Evolutionary conservation across 2,113 vertebrate species (phyloP).

Genomic region (Myotis brandtii): DNA sequence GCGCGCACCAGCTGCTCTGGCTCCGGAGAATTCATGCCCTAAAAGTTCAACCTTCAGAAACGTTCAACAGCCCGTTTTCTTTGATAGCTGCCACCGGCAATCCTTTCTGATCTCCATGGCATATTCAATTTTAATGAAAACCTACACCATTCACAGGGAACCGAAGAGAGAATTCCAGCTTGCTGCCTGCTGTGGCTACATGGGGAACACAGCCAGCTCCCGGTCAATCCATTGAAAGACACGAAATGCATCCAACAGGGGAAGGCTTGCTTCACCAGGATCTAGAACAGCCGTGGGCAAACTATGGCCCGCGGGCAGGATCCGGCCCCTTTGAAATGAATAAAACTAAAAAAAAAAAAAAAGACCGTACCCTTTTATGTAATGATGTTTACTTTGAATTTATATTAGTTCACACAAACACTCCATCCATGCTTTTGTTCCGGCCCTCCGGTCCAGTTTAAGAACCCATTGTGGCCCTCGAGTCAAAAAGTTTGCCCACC

Average conservation of each 20-base stretch:
- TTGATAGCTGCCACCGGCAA: background rate
- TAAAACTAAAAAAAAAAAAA: too few species aligned
- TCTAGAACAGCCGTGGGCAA: too few species aligned
- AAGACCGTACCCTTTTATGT: too few species aligned
- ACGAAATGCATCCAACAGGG: background rate
- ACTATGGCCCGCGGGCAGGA: too few species aligned
- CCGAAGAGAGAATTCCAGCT: background rate
- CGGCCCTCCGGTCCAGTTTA: too few species aligned
- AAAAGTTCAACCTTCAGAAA: conserved; percentile 5
- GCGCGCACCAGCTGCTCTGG: background rate
- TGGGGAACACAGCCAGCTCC: background rate
- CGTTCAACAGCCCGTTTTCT: background rate
- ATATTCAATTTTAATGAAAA: conserved; percentile 54
- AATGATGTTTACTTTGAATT: too few species aligned
- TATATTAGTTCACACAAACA: too few species aligned
- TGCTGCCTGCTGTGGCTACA: background rate
- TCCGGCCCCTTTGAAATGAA: too few species aligned
- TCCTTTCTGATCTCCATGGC: background rate
- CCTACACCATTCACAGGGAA: background rate
- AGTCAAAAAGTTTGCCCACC: too few species aligned
- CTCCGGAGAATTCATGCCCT: background rate
- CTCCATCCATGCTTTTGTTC: too few species aligned
- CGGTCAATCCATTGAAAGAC: background rate
- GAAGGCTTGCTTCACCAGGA: background rate
- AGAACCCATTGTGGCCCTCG: too few species aligned